Evolutionary conservation across 2,113 vertebrate species (phyloP).

Genomic region (Labeo catla): DNA sequence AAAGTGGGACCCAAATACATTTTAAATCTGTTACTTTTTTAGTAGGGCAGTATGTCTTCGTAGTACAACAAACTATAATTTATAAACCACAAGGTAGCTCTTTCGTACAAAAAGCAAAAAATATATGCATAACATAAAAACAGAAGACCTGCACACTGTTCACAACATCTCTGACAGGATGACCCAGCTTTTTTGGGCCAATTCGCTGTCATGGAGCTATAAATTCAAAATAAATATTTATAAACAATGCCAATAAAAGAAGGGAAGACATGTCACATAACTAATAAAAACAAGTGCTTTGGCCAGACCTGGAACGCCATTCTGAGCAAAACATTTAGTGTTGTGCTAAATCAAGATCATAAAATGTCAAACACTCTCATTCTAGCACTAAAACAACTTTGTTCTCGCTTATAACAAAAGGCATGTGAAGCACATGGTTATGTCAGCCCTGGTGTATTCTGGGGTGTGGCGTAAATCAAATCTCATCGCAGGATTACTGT

Average conservation of each 20-base stretch:
- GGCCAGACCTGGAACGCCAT: not conserved
- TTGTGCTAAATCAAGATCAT: not conserved
- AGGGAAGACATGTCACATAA: not conserved
- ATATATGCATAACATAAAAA: not conserved
- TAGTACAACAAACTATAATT: not conserved
- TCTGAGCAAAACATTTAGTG: not conserved
- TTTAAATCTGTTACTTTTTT: too few relatives aligned
- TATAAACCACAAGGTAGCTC: not conserved
- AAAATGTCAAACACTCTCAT: constrained; percentile 13
- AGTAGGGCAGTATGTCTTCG: not conserved
- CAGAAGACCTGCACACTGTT: not conserved
- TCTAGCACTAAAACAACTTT: not conserved
- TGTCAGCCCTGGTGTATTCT: not conserved
- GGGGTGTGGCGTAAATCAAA: not conserved
- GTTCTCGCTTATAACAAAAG: not conserved
- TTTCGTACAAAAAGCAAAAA: not conserved
- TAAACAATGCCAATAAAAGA: constrained; percentile 14
- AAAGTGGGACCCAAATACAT: too few relatives aligned
- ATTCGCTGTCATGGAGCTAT: not conserved
- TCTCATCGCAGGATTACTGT: not conserved
- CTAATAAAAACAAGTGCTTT: not conserved
- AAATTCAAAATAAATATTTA: not conserved
- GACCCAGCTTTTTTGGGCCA: not conserved
- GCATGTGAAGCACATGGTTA: not conserved
- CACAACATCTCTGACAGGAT: not conserved